Base-by-base conservation (phyloP, 1,140 invertebrate genomes). In the Condylostylus longicornis region DNA sequence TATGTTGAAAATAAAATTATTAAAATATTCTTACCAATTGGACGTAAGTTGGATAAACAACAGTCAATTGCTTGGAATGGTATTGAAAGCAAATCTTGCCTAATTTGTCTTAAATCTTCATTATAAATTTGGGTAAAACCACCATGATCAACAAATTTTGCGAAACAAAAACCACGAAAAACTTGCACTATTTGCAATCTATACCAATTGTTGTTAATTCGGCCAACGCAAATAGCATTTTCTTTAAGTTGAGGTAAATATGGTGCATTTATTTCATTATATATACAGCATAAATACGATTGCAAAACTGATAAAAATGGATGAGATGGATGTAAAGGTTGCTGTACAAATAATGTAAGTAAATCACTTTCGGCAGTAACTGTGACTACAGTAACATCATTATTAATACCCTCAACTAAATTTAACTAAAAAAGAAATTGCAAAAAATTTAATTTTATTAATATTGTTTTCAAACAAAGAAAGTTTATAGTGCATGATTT, bases 1-100 rank as follows among this genome's bases (percentile, higher is more conserved):
- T 35, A 38, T 7, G 17, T 33, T 22, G 20, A 33, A 36, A 21
- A 35, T 18, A n/a, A 37, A 31, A 29, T 17, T 18, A 32, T 9
- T 3, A 17, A 54, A 4, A 27, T 27, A 23, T 9, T 62, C 79
- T 83, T 76, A 64, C 77, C 73, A 32, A 75, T 67, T 30, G 90
- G 86, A 61, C 75, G 73, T 38, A 98, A 71, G 65, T 91, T 82
- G 8, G 87, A 86, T 50, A 98, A 65, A 54, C 79, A 78, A 53
- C 90, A 88, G 69, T 97, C 93, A 23, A 84, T 80, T 30, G 91
- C 87, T 74, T 97, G 93, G 68, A 97, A 96, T 14, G 93, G 93
- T 49, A 97, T 65, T 18, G 74, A 70, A 67, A 94, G 79, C 56
- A 91, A 95, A 63, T 97, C 89, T 40, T 75, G 79, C 43, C 87